Conservation (phyloP, 2,113 vertebrate species). For the Onychorhynchus coronatus region DNA sequence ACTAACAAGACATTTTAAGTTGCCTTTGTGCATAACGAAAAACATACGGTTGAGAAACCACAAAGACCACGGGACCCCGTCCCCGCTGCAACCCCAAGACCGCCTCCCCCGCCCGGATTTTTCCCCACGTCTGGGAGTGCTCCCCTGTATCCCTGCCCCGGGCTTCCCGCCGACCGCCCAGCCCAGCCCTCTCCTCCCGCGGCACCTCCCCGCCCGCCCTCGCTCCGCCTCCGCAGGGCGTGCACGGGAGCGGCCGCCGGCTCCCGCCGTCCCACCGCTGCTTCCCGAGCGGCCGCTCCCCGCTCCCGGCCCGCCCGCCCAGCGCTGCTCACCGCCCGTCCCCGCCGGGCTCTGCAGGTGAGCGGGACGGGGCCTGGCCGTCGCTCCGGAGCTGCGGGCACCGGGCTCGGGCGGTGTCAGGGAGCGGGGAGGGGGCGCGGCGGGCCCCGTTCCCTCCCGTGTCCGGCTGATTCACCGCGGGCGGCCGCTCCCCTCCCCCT, state of each 20-base stretch:
- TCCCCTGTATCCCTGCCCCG: accelerated
- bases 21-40: not conserved
- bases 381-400: not conserved
- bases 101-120: not conserved
- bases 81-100: too few relatives aligned
- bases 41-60: not conserved
- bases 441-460: not conserved
- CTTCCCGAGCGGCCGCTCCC: not conserved
- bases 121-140: accelerated
- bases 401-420: not conserved
- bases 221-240: not conserved
- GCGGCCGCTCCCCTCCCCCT: not conserved
- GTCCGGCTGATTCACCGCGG: not conserved
- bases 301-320: not conserved
- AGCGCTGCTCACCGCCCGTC: not conserved
- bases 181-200: not conserved
- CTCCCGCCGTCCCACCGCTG: not conserved
- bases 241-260: not conserved
- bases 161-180: not conserved
- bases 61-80: not conserved
- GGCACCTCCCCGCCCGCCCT: not conserved
- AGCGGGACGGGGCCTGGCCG: not conserved
- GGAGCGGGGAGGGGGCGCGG: not conserved
- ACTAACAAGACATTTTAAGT: not conserved
- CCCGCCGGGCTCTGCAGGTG: not conserved